Evolutionary conservation across 2,797 vertebrate genomes (phyloP).

Genomic region (Poliocrania exsul): DNA sequence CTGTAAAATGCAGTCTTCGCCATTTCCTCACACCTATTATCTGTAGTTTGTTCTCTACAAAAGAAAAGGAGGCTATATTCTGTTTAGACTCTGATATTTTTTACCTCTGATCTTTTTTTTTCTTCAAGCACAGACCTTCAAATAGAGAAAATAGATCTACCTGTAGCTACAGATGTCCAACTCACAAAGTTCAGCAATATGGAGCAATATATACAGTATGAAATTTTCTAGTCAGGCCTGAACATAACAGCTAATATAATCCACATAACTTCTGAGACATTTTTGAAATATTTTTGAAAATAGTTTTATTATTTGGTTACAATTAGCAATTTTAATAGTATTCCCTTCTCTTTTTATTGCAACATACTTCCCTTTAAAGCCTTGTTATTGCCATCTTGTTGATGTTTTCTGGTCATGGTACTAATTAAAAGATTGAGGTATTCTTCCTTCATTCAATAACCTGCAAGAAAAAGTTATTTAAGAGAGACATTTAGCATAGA

Average conservation of each 20-base stretch:
- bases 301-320: constrained; percentile 50
- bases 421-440: constrained; percentile 59
- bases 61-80: constrained; percentile 15
- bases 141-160: constrained; percentile 14
- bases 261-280: neutral
- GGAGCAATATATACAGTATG: neutral
- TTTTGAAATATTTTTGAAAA: constrained; percentile 9
- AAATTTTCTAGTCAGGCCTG: neutral
- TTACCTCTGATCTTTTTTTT: constrained; percentile 38
- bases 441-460: constrained; percentile 56
- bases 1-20: neutral
- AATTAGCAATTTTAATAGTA: constrained; percentile 55
- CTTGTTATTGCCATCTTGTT: constrained; percentile 53
- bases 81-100: constrained; percentile 46
- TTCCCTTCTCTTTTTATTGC: constrained; percentile 54
- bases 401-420: constrained; percentile 49
- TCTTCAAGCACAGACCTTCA: constrained; percentile 16
- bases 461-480: constrained; percentile 65
- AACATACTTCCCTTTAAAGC: constrained; percentile 62
- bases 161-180: neutral
- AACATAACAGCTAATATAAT: neutral
- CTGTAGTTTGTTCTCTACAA: constrained; percentile 33
- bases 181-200: neutral
- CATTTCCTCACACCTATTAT: constrained; percentile 15
- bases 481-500: constrained; percentile 59